Evolutionary conservation across 1,140 invertebrate genomes (phyloP), one percentile per base, ranked within the genome.

Genomic region (Tetraneura akinire): DNA sequence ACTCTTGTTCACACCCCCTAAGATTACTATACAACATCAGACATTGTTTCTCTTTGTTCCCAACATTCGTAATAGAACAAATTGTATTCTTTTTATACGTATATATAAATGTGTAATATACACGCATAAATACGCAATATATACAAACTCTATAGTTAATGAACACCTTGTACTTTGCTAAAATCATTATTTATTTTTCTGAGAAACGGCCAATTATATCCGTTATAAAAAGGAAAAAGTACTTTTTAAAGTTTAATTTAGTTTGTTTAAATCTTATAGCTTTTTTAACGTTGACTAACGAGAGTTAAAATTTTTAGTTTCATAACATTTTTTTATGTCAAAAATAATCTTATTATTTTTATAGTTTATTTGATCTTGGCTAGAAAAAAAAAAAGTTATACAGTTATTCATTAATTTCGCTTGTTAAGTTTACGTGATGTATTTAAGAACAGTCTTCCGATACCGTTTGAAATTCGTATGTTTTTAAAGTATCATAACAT

Each of bases 1-100:
- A 78, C 55, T 78, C 74, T 78, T 78, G 74, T 78, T 78, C 74
- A 78, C 74, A 62, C 55, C 74, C 55, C 55, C 37, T 78, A 78
- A 78, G 74, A 62, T 78, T 62, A 37, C 74, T 60, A 78, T 62
- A 78, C 37, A 78, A 47, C 55, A 23, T 18, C 51, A 53, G 49
- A 57, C 49, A 57, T 57, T 57, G 71, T 76, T 76, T 76, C 71
- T 37, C 51, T 76, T 78, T 78, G 74, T 78, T 62, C 42, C 29
- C 53, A 29, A 57, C 74, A 45, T 78, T 78, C 49, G 53, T 78
- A 78, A 78, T 78, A 78, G 74, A 78, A 78, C 74, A 78, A 78
- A 78, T 62, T 62, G 74, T 60, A 47, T 55, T 78, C 47, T 60
- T 37, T 21, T 23, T 23, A n/a, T n/a, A n/a, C n/a, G n/a, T n/a